Percentiles rank a stretch among this genome's conserved stretches.
phyloP scores from a whole-genome alignment of 1,140 invertebrate genomes.

The Calosoma granatense region DNA sequence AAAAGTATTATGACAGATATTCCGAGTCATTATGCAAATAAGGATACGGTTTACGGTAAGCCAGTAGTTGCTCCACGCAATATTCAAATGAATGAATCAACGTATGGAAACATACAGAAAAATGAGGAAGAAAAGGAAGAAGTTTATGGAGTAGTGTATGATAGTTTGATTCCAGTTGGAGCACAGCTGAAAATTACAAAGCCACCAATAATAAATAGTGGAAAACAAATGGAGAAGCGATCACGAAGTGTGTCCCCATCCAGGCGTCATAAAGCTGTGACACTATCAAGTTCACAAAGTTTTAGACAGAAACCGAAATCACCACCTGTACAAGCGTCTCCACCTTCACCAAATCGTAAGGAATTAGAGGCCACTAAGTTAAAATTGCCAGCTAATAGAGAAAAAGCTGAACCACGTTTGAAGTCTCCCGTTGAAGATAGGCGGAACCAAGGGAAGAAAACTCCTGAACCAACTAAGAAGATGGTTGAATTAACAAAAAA shows the following conservation, averaged over 20 bases:
- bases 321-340: not conserved
- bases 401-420: conserved; percentile 27
- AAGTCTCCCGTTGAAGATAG: conserved; percentile 26
- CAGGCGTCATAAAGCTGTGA: not conserved
- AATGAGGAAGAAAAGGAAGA: not conserved
- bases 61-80: not conserved
- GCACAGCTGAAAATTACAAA: not conserved
- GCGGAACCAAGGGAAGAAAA: conserved; percentile 15
- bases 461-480: conserved; percentile 30
- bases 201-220: not conserved
- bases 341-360: not conserved
- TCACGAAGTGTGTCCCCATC: not conserved
- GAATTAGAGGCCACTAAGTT: conserved; percentile 26
- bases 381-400: conserved; percentile 27
- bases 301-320: not conserved
- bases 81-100: not conserved
- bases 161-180: conserved; percentile 3
- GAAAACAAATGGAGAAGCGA: not conserved
- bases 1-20: too few relatives aligned
- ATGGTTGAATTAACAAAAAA: conserved; percentile 23
- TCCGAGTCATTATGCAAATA: not conserved
- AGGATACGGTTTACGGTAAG: not conserved
- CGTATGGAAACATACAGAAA: not conserved
- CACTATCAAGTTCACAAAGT: not conserved
- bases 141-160: not conserved